Conservation (phyloP, 2,797 vertebrate species). For the Caiman crocodilus region DNA sequence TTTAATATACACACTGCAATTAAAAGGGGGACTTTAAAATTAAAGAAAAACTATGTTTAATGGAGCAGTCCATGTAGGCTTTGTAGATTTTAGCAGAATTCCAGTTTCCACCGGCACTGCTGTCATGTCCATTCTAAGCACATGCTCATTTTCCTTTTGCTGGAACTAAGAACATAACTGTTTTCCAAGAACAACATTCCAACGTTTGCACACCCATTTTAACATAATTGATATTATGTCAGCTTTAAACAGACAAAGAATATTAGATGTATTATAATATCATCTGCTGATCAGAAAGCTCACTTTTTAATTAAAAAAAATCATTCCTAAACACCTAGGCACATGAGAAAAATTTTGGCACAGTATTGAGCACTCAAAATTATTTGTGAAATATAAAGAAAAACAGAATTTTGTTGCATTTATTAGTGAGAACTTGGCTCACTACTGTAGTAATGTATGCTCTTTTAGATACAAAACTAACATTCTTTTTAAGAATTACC, state of each 20-base stretch:
- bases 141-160: slow-evolving; percentile 18
- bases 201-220: neutral
- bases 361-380: neutral
- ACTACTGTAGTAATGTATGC: neutral
- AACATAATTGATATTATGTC: neutral
- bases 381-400: neutral
- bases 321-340: accelerated
- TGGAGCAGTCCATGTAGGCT: neutral
- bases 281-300: neutral
- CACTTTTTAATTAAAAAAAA: neutral
- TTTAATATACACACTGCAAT: neutral
- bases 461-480: neutral
- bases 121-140: neutral
- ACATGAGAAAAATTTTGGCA: neutral
- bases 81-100: slow-evolving; percentile 31
- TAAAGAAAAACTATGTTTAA: neutral
- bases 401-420: neutral
- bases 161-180: neutral
- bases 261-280: neutral
- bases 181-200: slow-evolving; percentile 23
- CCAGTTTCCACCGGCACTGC: slow-evolving; percentile 7
- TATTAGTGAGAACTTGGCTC: neutral
- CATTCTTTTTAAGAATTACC: neutral
- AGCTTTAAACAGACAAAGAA: neutral
- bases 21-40: neutral